These are phyloP conservation scores for Acanthosepion lycidas DNA, from an alignment of 2,888 invertebrate species.

Conservation along the genomic window DNA sequence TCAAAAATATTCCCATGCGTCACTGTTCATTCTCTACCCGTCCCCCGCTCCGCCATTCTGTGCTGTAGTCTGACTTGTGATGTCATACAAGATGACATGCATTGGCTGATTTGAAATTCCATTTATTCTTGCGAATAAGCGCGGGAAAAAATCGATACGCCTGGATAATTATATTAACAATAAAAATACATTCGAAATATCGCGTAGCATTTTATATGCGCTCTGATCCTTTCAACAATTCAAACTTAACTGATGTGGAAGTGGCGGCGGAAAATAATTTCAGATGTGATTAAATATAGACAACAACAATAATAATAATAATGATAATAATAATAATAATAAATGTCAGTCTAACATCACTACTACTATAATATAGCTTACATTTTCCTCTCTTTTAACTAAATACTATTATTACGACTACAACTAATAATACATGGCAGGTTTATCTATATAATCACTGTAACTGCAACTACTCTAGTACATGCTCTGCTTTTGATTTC, in stretches of 20 bases:
- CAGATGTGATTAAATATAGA: conserved; percentile 6
- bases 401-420: not conserved
- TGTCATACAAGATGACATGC: conserved; percentile 33
- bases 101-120: conserved; percentile 33
- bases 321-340: not conserved
- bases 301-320: not conserved
- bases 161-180: conserved; percentile 33
- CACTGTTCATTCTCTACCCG: not conserved
- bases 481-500: too few species aligned
- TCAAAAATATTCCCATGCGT: not conserved
- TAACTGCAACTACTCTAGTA: too few species aligned
- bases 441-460: too few species aligned
- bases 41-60: not conserved
- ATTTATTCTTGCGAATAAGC: conserved; percentile 21
- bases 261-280: not conserved
- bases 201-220: not conserved
- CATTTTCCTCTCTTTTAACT: not conserved
- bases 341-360: not conserved
- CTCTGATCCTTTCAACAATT: conserved; percentile 18
- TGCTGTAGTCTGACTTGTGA: not conserved
- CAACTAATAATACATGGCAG: not conserved
- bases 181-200: conserved; percentile 18
- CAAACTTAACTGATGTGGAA: conserved; percentile 21
- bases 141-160: not conserved
- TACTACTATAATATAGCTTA: not conserved